A percentile compares a stretch with the other conserved stretches of the same genome.
Conservation (phyloP, 2,797 vertebrate genomes). For the Sandelia bainsii region DNA sequence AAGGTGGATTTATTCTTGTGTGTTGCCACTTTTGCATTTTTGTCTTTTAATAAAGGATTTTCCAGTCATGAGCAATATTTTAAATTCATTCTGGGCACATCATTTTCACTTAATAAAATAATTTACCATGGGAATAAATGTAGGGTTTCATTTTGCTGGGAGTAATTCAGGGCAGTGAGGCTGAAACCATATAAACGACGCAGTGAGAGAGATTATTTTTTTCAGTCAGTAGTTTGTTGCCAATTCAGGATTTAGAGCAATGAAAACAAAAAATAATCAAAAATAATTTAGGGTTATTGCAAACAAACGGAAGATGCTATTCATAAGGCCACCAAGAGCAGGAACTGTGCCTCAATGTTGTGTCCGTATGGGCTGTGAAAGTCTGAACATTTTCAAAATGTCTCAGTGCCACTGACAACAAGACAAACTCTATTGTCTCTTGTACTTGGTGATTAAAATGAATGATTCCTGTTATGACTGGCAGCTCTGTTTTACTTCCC, state of each 20-base stretch:
- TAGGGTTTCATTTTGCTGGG: neutral
- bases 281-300: neutral
- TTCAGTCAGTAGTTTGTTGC: neutral
- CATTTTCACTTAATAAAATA: neutral
- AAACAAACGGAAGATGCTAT: slow-evolving; percentile 22
- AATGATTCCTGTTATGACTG: slow-evolving; percentile 81
- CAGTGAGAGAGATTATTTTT: neutral
- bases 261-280: slow-evolving; percentile 1
- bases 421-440: slow-evolving; percentile 73
- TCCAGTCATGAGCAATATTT: neutral
- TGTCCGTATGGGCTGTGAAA: slow-evolving; percentile 54
- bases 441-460: slow-evolving; percentile 70
- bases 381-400: slow-evolving; percentile 62
- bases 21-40: too few relatives aligned
- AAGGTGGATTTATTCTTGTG: too few relatives aligned
- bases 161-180: neutral
- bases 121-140: neutral
- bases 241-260: neutral
- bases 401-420: slow-evolving; percentile 53
- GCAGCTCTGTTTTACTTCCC: slow-evolving; percentile 61
- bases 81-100: neutral
- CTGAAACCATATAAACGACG: neutral
- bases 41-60: too few relatives aligned
- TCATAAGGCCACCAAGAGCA: slow-evolving; percentile 24
- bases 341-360: slow-evolving; percentile 49